Evolutionary conservation across 1,140 invertebrate genomes (phyloP).

Genomic region (Euborellia annulipes): DNA sequence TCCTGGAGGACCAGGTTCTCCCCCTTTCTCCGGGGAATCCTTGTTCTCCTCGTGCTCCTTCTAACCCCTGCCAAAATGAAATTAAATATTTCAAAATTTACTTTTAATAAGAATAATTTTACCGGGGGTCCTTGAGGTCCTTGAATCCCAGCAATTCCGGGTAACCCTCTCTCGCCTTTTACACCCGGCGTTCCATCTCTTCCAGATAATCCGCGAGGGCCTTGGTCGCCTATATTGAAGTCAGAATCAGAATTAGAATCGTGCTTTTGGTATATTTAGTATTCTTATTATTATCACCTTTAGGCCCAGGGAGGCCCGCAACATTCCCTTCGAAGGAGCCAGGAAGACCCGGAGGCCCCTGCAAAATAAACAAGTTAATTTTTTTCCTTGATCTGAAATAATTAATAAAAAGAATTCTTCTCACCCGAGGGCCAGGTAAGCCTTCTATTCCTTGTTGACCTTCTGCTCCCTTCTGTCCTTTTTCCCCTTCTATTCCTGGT

Average conservation of each 20-base stretch:
- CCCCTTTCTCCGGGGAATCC: constrained; percentile 26
- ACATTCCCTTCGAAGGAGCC: constrained; percentile 14
- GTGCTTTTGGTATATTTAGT: too few species aligned
- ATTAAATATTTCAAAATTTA: too few species aligned
- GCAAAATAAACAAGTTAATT: too few species aligned
- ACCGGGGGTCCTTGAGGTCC: constrained; percentile 22
- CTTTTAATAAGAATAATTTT: not conserved
- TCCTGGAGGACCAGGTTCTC: constrained; percentile 22
- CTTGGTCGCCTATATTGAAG: too few species aligned
- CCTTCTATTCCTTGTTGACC: too few species aligned
- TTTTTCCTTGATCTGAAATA: too few species aligned
- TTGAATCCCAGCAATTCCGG: constrained; percentile 21
- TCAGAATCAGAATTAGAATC: too few species aligned
- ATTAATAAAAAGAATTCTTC: too few species aligned
- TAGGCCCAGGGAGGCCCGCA: constrained; percentile 22
- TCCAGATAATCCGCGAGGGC: too few species aligned
- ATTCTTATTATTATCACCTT: too few species aligned
- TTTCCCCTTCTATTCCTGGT: constrained; percentile 18
- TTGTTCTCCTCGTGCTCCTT: constrained; percentile 20
- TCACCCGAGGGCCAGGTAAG: constrained; percentile 30
- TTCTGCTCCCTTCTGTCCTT: constrained; percentile 24
- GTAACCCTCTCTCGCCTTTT: constrained; percentile 21
- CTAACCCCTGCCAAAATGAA: constrained; percentile 13
- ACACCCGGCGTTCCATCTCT: too few species aligned
- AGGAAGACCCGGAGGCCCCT: constrained; percentile 17